These are phyloP conservation scores for Eulemur rubriventer DNA, from an alignment of 2,797 vertebrate species.

Conservation along the genomic window DNA sequence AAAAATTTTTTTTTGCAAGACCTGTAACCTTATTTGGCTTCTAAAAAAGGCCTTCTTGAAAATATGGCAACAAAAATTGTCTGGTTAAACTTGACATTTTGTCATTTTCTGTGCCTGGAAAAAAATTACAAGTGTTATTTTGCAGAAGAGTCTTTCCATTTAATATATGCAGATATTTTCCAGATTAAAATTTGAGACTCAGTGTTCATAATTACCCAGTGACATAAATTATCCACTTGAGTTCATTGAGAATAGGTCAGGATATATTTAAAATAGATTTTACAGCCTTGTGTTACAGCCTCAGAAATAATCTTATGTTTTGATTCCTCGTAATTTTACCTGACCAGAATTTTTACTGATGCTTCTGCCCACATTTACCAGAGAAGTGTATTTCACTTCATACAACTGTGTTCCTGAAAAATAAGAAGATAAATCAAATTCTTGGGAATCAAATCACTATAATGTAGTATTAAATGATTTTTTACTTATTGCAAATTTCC, in stretches of 20 bases:
- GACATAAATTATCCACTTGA: slow-evolving; percentile 28
- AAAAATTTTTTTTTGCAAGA: not conserved
- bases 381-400: not conserved
- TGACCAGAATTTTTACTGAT: slow-evolving; percentile 34
- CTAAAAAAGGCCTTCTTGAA: slow-evolving; percentile 21
- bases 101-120: not conserved
- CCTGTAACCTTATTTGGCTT: not conserved
- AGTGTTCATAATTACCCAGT: not conserved
- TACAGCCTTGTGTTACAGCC: slow-evolving; percentile 19
- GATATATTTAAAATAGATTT: slow-evolving; percentile 49
- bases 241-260: not conserved
- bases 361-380: not conserved
- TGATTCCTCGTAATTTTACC: slow-evolving; percentile 38
- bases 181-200: slow-evolving; percentile 44
- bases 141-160: slow-evolving; percentile 25
- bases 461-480: slow-evolving; percentile 23
- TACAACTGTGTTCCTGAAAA: slow-evolving; percentile 44
- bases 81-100: not conserved
- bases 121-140: slow-evolving; percentile 50
- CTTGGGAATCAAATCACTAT: slow-evolving; percentile 28
- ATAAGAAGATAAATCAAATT: slow-evolving; percentile 48
- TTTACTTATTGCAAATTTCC: slow-evolving; percentile 36
- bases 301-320: slow-evolving; percentile 26
- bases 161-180: slow-evolving; percentile 35
- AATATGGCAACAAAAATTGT: slow-evolving; percentile 43